A percentile compares a stretch with the other conserved stretches of the same genome.
These are phyloP conservation scores for Hirudo medicinalis DNA, from an alignment of 1,140 invertebrate genomes.

Conservation along the genomic window DNA sequence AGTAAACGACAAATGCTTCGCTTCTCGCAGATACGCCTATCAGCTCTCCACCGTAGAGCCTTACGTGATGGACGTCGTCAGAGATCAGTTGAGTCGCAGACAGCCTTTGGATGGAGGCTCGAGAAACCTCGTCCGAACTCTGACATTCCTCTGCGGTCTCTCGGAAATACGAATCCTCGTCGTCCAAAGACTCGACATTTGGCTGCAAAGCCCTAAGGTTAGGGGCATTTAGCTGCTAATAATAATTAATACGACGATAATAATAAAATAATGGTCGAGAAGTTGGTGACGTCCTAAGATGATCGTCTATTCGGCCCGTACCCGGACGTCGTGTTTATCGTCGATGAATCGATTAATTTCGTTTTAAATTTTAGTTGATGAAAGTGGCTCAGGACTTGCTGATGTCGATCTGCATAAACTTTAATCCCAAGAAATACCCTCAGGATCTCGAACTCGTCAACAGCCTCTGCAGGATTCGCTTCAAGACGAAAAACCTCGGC, in stretches of 20 bases:
- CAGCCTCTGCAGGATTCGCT: conserved; percentile 70
- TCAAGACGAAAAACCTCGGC: conserved; percentile 82
- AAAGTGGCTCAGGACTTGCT: conserved; percentile 82
- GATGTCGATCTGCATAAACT: conserved; percentile 78
- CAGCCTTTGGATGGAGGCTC: conserved; percentile 73
- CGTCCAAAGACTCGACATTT: conserved; percentile 69
- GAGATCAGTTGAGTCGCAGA: conserved; percentile 68
- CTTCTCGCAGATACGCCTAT: conserved; percentile 47
- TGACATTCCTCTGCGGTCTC: conserved; percentile 70
- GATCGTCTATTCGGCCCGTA: too few species aligned
- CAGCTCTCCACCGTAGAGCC: conserved; percentile 60
- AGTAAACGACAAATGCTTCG: too few species aligned
- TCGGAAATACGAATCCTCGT: conserved; percentile 68
- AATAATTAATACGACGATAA: too few species aligned
- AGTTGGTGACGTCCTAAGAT: too few species aligned
- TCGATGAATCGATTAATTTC: not conserved
- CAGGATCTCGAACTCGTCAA: conserved; percentile 79
- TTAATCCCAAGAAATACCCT: conserved; percentile 55
- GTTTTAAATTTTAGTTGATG: conserved; percentile 46
- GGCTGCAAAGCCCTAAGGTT: conserved; percentile 84
- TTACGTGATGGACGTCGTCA: conserved; percentile 68
- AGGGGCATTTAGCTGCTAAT: not conserved
- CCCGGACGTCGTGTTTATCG: not conserved
- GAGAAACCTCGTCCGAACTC: conserved; percentile 68
- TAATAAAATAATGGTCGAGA: too few species aligned